A percentile compares a stretch with the other conserved stretches of the same genome.
These are phyloP conservation scores for Anolis apletophallus DNA, from an alignment of 2,797 vertebrate species.

Conservation along the genomic window DNA sequence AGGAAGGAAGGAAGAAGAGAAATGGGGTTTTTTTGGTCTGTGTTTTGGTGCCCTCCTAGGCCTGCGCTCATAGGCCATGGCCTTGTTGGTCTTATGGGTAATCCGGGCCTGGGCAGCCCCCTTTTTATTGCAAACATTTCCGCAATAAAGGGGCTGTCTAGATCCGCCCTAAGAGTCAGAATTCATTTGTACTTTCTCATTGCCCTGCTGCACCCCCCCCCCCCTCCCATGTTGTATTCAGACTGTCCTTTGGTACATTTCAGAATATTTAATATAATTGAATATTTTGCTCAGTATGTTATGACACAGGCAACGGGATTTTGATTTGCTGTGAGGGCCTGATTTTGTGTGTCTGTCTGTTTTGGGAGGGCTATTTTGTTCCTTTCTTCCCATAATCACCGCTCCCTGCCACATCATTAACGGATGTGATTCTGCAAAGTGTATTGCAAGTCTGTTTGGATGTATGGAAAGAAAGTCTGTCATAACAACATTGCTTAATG, in stretches of 20 bases:
- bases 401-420: conserved; percentile 55
- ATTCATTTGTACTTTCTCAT: conserved; percentile 73
- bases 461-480: conserved; percentile 32
- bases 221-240: conserved; percentile 8
- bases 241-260: neutral
- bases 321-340: conserved; percentile 3
- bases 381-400: conserved; percentile 57
- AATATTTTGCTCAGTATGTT: conserved; percentile 3
- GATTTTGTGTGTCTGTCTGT: conserved; percentile 15
- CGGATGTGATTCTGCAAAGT: conserved; percentile 36
- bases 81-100: too few species aligned
- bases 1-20: too few species aligned
- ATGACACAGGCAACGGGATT: neutral
- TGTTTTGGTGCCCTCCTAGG: too few species aligned
- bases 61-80: too few species aligned
- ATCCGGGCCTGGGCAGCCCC: too few species aligned
- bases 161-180: conserved; percentile 66
- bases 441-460: conserved; percentile 48
- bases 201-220: conserved; percentile 23
- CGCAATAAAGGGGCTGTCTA: too few species aligned
- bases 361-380: neutral
- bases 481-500: conserved; percentile 28
- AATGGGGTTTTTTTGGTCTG: too few species aligned
- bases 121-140: too few species aligned
- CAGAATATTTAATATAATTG: conserved; percentile 40